Percentiles rank a stretch among this genome's conserved stretches.
These are phyloP conservation scores for mouse (Mus musculus) DNA, from an alignment of 2,113 vertebrate species.

Conservation along the genomic window GRCm39 chrX:103263001-103263500, in stretches of 20 bases:
- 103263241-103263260: neutral
- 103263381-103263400: neutral
- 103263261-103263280: neutral
- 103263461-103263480: neutral
- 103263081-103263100: neutral
- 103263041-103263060: neutral
- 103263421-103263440: neutral
- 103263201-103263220: neutral
- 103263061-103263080: neutral
- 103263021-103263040: slow-evolving; percentile 7
- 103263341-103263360: neutral
- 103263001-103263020: neutral
- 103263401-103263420: neutral
- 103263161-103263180: neutral
- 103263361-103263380: neutral
- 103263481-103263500: neutral
- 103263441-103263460: neutral
- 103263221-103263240: neutral
- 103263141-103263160: neutral
- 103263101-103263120: slow-evolving; percentile 8
- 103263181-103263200: neutral
- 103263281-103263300: neutral
- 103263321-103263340: neutral
- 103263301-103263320: neutral
- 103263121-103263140: neutral